Percentiles rank a stretch among this genome's conserved stretches.
These are phyloP conservation scores for Nomada ruficornis DNA, from an alignment of 2,888 invertebrate genomes.

Conservation along the genomic window DNA sequence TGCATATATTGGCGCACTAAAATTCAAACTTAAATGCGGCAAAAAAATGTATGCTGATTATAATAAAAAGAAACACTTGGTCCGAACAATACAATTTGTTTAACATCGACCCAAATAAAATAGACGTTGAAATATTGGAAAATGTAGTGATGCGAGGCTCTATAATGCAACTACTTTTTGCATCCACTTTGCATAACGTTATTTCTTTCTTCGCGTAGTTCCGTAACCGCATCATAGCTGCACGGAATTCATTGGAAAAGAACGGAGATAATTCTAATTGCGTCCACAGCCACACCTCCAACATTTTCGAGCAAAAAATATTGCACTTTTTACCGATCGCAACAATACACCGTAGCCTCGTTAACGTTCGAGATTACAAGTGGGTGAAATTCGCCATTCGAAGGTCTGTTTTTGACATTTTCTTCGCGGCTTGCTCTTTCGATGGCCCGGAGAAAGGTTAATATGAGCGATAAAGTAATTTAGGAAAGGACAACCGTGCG, in stretches of 20 bases:
- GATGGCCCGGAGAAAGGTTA: neutral
- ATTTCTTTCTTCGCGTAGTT: neutral
- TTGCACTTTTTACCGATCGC: slow-evolving; percentile 2
- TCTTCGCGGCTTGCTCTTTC: slow-evolving; percentile 13
- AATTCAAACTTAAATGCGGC: neutral
- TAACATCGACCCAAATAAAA: neutral
- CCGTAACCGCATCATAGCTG: neutral
- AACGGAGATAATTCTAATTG: neutral
- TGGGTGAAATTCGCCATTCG: neutral
- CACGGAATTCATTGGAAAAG: slow-evolving; percentile 20
- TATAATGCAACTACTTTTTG: neutral
- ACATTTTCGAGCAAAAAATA: slow-evolving; percentile 13
- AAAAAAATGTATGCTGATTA: neutral
- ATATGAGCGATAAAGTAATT: slow-evolving; percentile 11
- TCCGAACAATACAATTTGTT: neutral
- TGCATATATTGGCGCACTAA: neutral
- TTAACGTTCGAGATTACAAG: neutral
- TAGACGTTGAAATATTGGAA: neutral
- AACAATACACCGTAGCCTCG: slow-evolving; percentile 16
- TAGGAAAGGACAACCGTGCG: slow-evolving; percentile 5
- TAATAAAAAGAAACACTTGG: neutral
- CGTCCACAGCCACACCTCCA: slow-evolving; percentile 39
- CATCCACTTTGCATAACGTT: neutral
- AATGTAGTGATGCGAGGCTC: neutral
- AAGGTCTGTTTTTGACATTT: slow-evolving; percentile 49